Conservation (phyloP, 2,888 invertebrate genomes). For the Drosophila picticornis region DNA sequence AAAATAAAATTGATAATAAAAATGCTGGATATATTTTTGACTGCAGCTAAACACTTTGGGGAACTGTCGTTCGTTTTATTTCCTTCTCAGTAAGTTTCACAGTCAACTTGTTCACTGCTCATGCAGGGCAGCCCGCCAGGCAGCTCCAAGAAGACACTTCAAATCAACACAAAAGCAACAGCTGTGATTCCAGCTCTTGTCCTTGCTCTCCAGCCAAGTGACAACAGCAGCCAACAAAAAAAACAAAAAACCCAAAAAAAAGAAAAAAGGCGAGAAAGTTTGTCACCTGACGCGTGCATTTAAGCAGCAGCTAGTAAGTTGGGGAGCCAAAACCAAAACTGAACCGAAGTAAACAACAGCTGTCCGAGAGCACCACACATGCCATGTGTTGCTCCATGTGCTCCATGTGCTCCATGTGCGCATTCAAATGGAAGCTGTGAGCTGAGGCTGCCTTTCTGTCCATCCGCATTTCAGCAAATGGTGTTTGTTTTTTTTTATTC, state of each 20-base stretch:
- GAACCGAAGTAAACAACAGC: conserved; percentile 52
- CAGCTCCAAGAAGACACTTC: conserved; percentile 41
- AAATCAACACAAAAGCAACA: conserved; percentile 62
- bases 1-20: neutral
- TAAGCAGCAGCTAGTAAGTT: conserved; percentile 56
- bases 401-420: conserved; percentile 58
- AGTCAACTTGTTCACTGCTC: conserved; percentile 64
- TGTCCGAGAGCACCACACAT: conserved; percentile 43
- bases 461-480: conserved; percentile 73
- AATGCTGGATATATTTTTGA: neutral
- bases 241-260: conserved; percentile 3
- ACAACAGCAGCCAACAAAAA: conserved; percentile 23
- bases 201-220: conserved; percentile 42
- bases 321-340: conserved; percentile 8
- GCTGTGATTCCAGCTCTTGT: conserved; percentile 45
- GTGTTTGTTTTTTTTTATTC: conserved; percentile 40
- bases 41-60: neutral
- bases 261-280: conserved; percentile 41
- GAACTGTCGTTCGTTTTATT: conserved; percentile 23
- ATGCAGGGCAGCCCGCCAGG: conserved; percentile 27
- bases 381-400: conserved; percentile 66
- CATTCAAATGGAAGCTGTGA: conserved; percentile 75
- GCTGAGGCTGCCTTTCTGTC: conserved; percentile 34
- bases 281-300: conserved; percentile 79
- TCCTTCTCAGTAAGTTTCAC: conserved; percentile 53